A percentile compares a stretch with the other conserved stretches of the same genome.
These are phyloP conservation scores for Rhea pennata DNA, from an alignment of 2,113 vertebrate genomes.

Conservation along the genomic window DNA sequence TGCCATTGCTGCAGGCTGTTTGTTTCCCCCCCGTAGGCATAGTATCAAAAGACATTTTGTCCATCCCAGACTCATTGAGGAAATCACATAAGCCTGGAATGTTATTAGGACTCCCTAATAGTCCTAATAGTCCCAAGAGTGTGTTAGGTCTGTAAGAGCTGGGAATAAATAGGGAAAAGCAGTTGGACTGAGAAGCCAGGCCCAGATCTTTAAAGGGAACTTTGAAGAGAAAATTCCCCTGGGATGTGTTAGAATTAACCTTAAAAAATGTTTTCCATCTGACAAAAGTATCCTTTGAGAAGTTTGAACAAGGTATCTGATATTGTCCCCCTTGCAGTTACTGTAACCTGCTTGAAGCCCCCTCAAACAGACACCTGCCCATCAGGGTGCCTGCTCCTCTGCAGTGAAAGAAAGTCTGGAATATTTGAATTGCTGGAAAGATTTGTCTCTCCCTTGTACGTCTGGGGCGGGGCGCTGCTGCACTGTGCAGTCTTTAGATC, in stretches of 20 bases:
- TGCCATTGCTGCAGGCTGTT: neutral
- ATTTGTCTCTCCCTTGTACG: neutral
- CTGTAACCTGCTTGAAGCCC: neutral
- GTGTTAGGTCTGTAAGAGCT: neutral
- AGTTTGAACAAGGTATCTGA: neutral
- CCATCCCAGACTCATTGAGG: neutral
- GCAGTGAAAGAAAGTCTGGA: neutral
- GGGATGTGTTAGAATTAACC: neutral
- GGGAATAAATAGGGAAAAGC: neutral
- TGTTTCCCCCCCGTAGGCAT: neutral
- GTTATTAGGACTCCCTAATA: neutral
- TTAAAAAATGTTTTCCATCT: neutral
- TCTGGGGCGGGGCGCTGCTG: neutral
- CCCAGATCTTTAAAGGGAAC: neutral
- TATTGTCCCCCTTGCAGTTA: neutral
- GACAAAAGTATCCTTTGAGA: neutral
- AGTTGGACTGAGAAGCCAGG: neutral
- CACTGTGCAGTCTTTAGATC: slow-evolving; percentile 34
- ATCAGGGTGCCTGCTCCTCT: neutral
- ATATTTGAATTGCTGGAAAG: neutral
- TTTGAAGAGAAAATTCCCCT: neutral
- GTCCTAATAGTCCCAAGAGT: neutral
- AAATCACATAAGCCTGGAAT: neutral
- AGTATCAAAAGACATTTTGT: neutral
- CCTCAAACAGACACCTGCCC: neutral